Base-by-base conservation (phyloP, 2,113 vertebrate genomes). In the Beaufortia kweichowensis region DNA sequence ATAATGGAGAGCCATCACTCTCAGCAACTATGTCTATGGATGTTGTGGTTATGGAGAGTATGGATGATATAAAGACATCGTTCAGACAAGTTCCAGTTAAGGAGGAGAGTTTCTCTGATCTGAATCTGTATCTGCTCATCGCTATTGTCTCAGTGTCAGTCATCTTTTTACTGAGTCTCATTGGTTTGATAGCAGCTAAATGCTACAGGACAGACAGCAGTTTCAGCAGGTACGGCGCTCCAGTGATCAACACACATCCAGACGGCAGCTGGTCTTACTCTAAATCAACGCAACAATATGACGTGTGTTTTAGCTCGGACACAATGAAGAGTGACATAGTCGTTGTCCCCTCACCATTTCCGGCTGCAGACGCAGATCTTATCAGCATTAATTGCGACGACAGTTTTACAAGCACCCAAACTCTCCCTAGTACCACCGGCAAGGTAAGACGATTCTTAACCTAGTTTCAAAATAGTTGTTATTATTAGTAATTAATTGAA, bases 41-140 rank as follows among this genome's bases (percentile, higher is more conserved):
- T 19, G 79, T 95, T 63, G 81, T 91, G 29, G 83, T 94, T 81
- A 88, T 88, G 21, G 80, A 82, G 41, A 65, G 19, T 60, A 15
- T 41, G 17, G 76, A 69, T 17, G 87, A 87, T 26, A 80, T 83
- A 0, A 83, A 93, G 84, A 88, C 90, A 0, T 86, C 89, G 46
- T 92, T 93, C 2, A 88, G 89, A 72, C 87, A 90, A 66, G 72
- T 60, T 0, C 86, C 89, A 69, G 83, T 85, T 2, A 83, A 78
- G 0, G 82, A 78, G 1, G 85, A 87, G 0, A 82, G 84, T 2
- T 90, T 93, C 67, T 91, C 89, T 0, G 24, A 84, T 31, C 85
- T 83, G 1, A 94, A 93, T 69, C 78, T 94, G 68, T 92, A 92
- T 85, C 73, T 94, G 82, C 84, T 92, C 1, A 74, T 88, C 77